Evolutionary conservation across 2,888 invertebrate species (phyloP), one percentile per base, ranked within the genome.

Genomic region (Eubasilissa splendida): DNA sequence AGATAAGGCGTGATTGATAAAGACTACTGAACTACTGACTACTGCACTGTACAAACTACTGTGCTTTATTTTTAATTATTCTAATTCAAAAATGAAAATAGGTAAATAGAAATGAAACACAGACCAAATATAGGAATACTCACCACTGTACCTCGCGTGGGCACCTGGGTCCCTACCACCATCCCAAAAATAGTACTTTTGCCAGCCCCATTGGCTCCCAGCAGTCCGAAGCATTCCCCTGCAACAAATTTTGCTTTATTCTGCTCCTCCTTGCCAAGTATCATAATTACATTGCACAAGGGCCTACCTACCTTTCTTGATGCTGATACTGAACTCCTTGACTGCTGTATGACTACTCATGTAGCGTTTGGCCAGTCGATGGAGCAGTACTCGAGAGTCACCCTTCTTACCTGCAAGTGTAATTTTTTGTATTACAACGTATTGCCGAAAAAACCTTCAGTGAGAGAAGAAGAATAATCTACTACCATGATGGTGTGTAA

Each of bases 161-260:
- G 82, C 14, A 65, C 56, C 52, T 52, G 92, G 87, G 96, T 96
- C 2, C 97, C 97, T 0, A 96, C 96, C 85, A 97, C 89, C 95
- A 96, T 96, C 87, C 94, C 94, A 87, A 98, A 98, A 0, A 97
- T 97, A 60, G 94, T 94, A 1, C 96, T 96, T 88, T 96, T 97
- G n/a, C 96, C 96, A 33, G 96, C 96, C 59, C 96, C 96, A 87
- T 97, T 96, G 0, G 95, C 93, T 11, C 96, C 96, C 75, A 96
- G 89, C 70, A 96, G 87, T 0, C 96, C 96, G 86, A 96, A 96
- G 86, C 96, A 96, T 87, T 96, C 96, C 73, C 92, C 93, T 83
- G 65, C 54, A 53, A 76, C 7, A 52, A 14, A 14, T 42, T 42
- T 7, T 7, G 42, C 7, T 42, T 42, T 42, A 42, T 7, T 5